A percentile compares a stretch with the other conserved stretches of the same genome.
These are phyloP conservation scores for Melanotaenia trifasciata DNA, from an alignment of 2,797 vertebrate genomes.

Conservation along the genomic window DNA sequence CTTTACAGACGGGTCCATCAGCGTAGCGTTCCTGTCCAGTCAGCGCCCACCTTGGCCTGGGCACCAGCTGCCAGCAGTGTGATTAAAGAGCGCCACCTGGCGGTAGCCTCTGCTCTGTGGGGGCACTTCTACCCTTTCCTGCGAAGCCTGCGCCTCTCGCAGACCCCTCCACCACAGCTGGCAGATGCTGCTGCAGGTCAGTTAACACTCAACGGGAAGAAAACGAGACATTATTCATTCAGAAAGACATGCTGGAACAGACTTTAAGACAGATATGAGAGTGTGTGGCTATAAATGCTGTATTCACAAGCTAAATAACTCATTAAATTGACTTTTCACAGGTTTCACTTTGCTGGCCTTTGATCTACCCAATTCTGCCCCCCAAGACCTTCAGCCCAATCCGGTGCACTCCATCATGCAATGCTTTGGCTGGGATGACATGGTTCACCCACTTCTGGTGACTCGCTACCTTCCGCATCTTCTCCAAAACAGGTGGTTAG, in stretches of 20 bases:
- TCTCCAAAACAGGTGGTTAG: conserved; percentile 89
- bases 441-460: conserved; percentile 90
- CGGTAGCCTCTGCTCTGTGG: conserved; percentile 92
- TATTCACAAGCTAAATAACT: not conserved
- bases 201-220: conserved; percentile 24
- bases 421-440: conserved; percentile 96
- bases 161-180: conserved; percentile 88
- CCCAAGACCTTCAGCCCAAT: conserved; percentile 92
- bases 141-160: conserved; percentile 90
- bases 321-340: conserved; percentile 59
- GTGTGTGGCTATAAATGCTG: not conserved
- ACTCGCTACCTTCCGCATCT: conserved; percentile 93
- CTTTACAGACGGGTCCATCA: conserved; percentile 87
- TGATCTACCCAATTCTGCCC: conserved; percentile 90
- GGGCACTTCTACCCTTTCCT: conserved; percentile 93
- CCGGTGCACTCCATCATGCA: conserved; percentile 91
- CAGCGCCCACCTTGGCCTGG: conserved; percentile 62
- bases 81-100: conserved; percentile 97
- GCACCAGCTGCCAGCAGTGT: conserved; percentile 76
- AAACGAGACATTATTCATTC: not conserved
- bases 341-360: conserved; percentile 93
- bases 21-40: conserved; percentile 77
- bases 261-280: not conserved
- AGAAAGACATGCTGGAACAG: not conserved
- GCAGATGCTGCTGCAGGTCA: conserved; percentile 96